Conservation (phyloP, 2,888 invertebrate species). For the Drosophila emarginata region DNA sequence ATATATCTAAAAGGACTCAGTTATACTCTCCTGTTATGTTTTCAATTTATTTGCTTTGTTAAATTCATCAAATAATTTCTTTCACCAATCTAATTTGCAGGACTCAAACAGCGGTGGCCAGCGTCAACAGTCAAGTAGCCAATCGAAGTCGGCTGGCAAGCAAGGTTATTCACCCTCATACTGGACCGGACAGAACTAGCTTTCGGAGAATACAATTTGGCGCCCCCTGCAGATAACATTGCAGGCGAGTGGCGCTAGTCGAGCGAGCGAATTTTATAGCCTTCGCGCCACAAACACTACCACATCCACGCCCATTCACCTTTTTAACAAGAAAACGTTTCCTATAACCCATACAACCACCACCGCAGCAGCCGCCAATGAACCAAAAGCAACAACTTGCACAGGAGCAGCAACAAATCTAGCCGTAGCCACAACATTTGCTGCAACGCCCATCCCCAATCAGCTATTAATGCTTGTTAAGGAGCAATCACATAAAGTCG, state of each 20-base stretch:
- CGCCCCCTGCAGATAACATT: slow-evolving; percentile 61
- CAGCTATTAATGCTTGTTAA: slow-evolving; percentile 67
- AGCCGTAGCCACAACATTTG: slow-evolving; percentile 25
- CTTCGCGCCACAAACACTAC: slow-evolving; percentile 46
- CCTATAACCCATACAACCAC: slow-evolving; percentile 35
- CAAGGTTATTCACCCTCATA: slow-evolving; percentile 83
- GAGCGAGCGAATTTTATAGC: slow-evolving; percentile 59
- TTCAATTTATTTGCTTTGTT: neutral
- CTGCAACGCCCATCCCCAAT: slow-evolving; percentile 31
- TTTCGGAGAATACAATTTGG: slow-evolving; percentile 73
- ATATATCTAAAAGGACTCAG: neutral
- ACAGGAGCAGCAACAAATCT: slow-evolving; percentile 11
- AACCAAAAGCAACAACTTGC: neutral
- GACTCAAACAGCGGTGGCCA: slow-evolving; percentile 83
- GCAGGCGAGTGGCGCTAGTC: slow-evolving; percentile 35
- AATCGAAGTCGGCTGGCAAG: slow-evolving; percentile 82
- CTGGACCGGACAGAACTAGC: slow-evolving; percentile 83
- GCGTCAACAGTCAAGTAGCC: slow-evolving; percentile 82
- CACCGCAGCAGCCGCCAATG: slow-evolving; percentile 25
- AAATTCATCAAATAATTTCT: neutral
- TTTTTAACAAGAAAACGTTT: slow-evolving; percentile 43
- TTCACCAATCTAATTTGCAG: slow-evolving; percentile 61
- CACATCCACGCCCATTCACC: slow-evolving; percentile 59
- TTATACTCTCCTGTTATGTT: neutral
- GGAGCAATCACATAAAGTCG: slow-evolving; percentile 40